phyloP scores from a whole-genome alignment of 1,140 invertebrate genomes.

The Zaprionus africanus region DNA sequence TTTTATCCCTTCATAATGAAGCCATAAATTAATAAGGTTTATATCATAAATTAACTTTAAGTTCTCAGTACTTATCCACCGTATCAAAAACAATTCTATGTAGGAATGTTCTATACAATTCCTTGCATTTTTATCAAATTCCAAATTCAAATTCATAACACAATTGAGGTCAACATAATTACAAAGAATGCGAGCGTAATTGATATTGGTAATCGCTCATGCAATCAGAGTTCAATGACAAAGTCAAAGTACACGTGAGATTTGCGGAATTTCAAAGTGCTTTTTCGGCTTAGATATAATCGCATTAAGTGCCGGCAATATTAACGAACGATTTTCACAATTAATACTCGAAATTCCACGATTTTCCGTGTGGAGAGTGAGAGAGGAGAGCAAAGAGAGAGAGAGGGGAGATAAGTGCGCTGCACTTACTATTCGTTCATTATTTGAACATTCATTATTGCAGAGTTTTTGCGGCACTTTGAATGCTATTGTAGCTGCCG shows the following conservation, averaged over 20 bases:
- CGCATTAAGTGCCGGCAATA: neutral
- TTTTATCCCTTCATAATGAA: no score
- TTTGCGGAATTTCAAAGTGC: neutral
- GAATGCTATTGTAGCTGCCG: neutral
- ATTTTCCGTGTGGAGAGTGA: neutral
- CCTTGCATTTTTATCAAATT: no score
- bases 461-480: slow-evolving; percentile 59
- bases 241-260: neutral
- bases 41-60: no score
- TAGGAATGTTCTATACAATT: no score
- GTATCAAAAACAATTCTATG: no score
- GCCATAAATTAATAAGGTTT: no score
- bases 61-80: no score
- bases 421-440: slow-evolving; percentile 33
- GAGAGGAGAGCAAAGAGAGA: neutral
- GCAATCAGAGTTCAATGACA: neutral
- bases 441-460: slow-evolving; percentile 77
- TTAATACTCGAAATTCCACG: neutral
- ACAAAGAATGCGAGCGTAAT: neutral
- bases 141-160: no score
- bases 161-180: neutral
- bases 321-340: neutral
- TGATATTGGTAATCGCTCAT: neutral
- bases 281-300: neutral
- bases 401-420: neutral